phyloP scores from a whole-genome alignment of 2,888 invertebrate genomes.

The Parnassius orleans region DNA sequence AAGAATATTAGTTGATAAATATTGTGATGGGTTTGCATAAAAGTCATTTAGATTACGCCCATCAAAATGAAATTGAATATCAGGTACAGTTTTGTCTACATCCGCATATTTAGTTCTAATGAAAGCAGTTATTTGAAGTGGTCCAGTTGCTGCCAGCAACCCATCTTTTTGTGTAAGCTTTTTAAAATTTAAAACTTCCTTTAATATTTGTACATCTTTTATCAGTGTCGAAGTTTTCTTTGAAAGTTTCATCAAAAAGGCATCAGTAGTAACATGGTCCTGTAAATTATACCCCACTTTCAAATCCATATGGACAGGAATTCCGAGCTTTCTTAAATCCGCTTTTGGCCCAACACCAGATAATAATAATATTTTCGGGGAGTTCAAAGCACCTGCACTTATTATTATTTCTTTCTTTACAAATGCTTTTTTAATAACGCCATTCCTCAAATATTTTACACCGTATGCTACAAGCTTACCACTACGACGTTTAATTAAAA shows the following conservation, averaged over 20 bases:
- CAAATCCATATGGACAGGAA: constrained; percentile 80
- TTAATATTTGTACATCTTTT: constrained; percentile 49
- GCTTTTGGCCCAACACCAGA: constrained; percentile 83
- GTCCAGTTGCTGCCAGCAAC: constrained; percentile 77
- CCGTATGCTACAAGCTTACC: constrained; percentile 47
- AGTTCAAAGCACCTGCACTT: constrained; percentile 81
- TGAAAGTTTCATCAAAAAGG: constrained; percentile 75
- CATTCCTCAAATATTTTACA: constrained; percentile 49
- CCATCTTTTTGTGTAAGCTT: constrained; percentile 45
- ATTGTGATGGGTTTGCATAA: constrained; percentile 75
- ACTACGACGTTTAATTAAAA: constrained; percentile 72
- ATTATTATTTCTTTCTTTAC: constrained; percentile 82
- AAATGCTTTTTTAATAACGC: constrained; percentile 38
- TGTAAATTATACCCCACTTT: constrained; percentile 88
- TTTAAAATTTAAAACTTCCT: constrained; percentile 60
- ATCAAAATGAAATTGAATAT: constrained; percentile 84
- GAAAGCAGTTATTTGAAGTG: constrained; percentile 78
- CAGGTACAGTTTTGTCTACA: constrained; percentile 76
- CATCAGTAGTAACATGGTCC: constrained; percentile 82
- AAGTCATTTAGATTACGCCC: constrained; percentile 77
- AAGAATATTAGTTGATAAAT: constrained; percentile 59
- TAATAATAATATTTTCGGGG: constrained; percentile 82
- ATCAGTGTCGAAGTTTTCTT: constrained; percentile 74
- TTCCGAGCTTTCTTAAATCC: constrained; percentile 66
- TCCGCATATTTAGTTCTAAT: constrained; percentile 78